Conservation (phyloP, 1,140 invertebrate species). For the Neoseiulus cucumeris region DNA sequence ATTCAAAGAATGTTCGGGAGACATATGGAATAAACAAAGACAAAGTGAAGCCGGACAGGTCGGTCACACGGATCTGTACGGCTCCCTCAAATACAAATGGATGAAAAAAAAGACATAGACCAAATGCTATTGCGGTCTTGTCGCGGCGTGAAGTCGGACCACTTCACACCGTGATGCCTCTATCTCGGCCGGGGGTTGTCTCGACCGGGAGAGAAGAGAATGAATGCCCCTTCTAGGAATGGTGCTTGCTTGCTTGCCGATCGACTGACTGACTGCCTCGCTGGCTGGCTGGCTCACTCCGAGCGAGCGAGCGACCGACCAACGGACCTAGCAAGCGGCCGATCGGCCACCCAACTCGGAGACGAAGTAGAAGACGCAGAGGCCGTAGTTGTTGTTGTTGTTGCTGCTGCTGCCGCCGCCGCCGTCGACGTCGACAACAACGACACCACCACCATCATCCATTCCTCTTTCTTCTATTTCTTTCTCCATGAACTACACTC, state of each 20-base stretch:
- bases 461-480: no score
- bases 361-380: neutral
- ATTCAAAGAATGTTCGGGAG: neutral
- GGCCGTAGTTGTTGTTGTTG: no score
- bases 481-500: no score
- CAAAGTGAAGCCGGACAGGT: neutral
- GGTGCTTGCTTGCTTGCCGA: neutral
- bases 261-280: neutral
- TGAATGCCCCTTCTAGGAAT: slow-evolving; percentile 10
- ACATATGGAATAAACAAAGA: neutral
- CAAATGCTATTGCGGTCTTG: slow-evolving; percentile 8
- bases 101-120: neutral
- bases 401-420: no score
- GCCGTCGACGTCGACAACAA: no score
- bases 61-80: neutral
- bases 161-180: neutral
- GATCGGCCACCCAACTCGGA: neutral
- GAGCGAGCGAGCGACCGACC: neutral
- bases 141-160: neutral
- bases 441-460: no score
- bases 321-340: neutral
- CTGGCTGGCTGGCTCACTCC: neutral
- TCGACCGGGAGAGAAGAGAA: neutral
- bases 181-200: neutral
- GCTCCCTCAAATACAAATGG: neutral